phyloP scores from a whole-genome alignment of 2,888 invertebrate species.

The Pandemis cinnamomeana region DNA sequence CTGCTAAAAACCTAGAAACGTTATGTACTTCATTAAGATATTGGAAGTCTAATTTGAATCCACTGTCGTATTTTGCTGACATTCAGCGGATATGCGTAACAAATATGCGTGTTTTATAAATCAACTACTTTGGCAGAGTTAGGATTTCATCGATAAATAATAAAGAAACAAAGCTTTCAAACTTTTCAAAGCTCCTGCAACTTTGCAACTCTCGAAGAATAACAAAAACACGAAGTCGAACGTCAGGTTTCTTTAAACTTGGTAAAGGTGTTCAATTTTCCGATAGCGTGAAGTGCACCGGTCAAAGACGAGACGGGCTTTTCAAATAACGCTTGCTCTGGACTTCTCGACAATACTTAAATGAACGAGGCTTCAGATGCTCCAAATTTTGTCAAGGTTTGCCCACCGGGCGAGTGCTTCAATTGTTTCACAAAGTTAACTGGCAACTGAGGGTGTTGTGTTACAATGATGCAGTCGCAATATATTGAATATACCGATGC shows the following conservation, averaged over 20 bases:
- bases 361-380: background rate
- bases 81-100: too few relatives aligned
- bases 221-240: background rate
- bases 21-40: too few relatives aligned
- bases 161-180: background rate
- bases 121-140: too few relatives aligned
- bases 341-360: conserved; percentile 6
- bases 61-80: too few relatives aligned
- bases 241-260: background rate
- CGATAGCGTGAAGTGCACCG: conserved; percentile 1
- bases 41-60: too few relatives aligned
- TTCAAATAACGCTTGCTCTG: conserved; percentile 1
- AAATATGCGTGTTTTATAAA: too few relatives aligned
- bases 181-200: too few relatives aligned
- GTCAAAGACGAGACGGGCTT: background rate
- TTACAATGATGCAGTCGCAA: background rate
- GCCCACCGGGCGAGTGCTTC: background rate
- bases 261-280: conserved; percentile 1
- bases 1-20: too few relatives aligned
- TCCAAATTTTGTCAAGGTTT: conserved; percentile 6
- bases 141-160: too few relatives aligned
- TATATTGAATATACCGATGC: too few relatives aligned
- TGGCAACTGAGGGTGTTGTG: background rate
- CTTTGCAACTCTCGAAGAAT: background rate
- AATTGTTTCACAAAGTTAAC: conserved; percentile 1